Base-by-base conservation (phyloP, 2,888 invertebrate species). In the Epistrophe grossulariae region DNA sequence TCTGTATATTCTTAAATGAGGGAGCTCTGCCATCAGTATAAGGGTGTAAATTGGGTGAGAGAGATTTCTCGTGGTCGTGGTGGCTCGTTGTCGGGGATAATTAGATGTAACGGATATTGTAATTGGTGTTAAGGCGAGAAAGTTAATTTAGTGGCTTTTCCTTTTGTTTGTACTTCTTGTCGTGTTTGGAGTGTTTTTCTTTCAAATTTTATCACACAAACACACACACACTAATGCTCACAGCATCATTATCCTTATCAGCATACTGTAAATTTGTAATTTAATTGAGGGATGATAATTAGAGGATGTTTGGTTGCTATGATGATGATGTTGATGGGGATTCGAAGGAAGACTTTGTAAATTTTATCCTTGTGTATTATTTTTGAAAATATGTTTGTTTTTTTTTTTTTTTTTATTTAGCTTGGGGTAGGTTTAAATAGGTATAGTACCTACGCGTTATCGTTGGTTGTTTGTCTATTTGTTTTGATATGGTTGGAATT, bases 31-130 rank as follows among this genome's bases (percentile, higher is more conserved):
- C 40, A 28, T 55, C 55, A 19, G 15, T 5, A 31, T 52, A 31
- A 59, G 70, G 70, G 72, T 72, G 72, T 72, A 59, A 72, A 72
- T 72, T 73, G 72, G 57, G 62, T 66, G 79, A 55, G 64, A 72
- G 64, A 72, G 55, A 19, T 70, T 60, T 77, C 60, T 55, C 40
- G 70, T 55, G 71, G 64, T 74, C 15, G 71, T 71, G 48, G 71
- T 71, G 40, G 79, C 83, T 82, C 71, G 57, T 62, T 62, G 50
- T 80, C 82, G 88, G 77, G 88, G 88, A 91, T 92, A 92, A 92
- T 92, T 92, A 92, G 92, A 92, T 92, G 92, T 92, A 91, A 92
- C 91, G 92, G 91, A 92, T 92, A 92, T 92, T 92, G 92, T 92
- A 92, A 92, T 92, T 92, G 92, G 92, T 92, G 92, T 92, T 92